A percentile compares a stretch with the other conserved stretches of the same genome.
phyloP scores from a whole-genome alignment of 2,888 invertebrate genomes.

The Andrena chrysosceles region DNA sequence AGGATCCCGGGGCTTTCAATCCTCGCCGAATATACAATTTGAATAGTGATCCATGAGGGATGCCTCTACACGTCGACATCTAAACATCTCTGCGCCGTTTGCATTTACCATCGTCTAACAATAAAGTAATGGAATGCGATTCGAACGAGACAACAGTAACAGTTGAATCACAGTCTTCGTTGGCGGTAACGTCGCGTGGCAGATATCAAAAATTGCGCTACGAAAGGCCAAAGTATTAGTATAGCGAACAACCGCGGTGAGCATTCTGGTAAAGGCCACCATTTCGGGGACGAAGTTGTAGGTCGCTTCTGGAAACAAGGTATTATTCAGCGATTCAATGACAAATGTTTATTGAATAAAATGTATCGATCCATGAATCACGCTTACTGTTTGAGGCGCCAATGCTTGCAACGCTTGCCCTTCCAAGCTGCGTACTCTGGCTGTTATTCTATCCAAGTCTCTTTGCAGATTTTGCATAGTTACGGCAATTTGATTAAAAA shows the following conservation, averaged over 20 bases:
- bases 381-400: constrained; percentile 73
- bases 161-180: constrained; percentile 77
- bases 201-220: constrained; percentile 84
- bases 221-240: constrained; percentile 89
- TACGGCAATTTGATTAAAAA: constrained; percentile 85
- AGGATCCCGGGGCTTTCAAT: constrained; percentile 4
- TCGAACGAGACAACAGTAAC: constrained; percentile 30
- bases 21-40: not conserved
- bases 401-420: constrained; percentile 78
- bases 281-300: constrained; percentile 70
- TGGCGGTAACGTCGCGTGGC: constrained; percentile 80
- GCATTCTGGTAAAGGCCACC: constrained; percentile 81
- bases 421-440: constrained; percentile 85
- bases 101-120: constrained; percentile 31
- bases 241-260: constrained; percentile 86
- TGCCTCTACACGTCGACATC: constrained; percentile 17
- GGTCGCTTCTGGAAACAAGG: constrained; percentile 72
- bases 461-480: constrained; percentile 85
- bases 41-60: constrained; percentile 11
- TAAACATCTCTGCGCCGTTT: constrained; percentile 57
- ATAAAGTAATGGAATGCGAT: constrained; percentile 38
- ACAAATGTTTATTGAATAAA: not conserved
- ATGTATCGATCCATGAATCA: not conserved
- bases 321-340: not conserved
- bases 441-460: constrained; percentile 85